Evolutionary conservation across 2,888 invertebrate species (phyloP), one percentile per base, ranked within the genome.

Genomic region (Ophion obscuratus): DNA sequence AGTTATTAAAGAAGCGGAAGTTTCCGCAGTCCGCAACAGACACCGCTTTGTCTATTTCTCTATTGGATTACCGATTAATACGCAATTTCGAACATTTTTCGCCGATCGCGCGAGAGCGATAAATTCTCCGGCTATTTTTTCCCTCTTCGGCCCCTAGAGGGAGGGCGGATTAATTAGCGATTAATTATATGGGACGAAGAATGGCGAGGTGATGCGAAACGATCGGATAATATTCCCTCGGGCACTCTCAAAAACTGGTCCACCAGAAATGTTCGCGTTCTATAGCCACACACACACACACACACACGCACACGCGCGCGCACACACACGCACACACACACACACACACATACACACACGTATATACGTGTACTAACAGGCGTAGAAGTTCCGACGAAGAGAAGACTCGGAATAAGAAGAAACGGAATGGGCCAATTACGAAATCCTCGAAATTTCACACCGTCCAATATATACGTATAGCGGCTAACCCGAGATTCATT

Each of bases 381-480:
- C 57, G 62, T 57, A 53, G 17, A 74, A 62, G 82, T 78, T 71
- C 78, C 64, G 68, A 73, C 47, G 66, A 59, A 80, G 57, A 70
- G 57, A 75, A 64, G 47, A 79, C 31, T 44, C 47, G 20, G 64
- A 82, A 81, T 74, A 76, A 83, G 81, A 87, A 88, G 74, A 78
- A 74, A 79, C 66, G 89, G 87, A 91, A 92, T 89, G 90, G 89
- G 91, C 90, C 92, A 92, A 92, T 92, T 92, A 92, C 83, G 90
- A 90, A 92, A 90, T 90, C 90, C 90, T 89, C 89, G 90, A 92
- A 89, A 92, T 92, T 92, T 92, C 92, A 92, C 92, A 89, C 92
- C 89, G 89, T 81, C 82, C 40, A 66, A 70, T 70, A 76, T 24
- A 66, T 59, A 81, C 36, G 75, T 59, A 73, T 77, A 67, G 47